A percentile compares a stretch with the other conserved stretches of the same genome.
These are phyloP conservation scores for Palythoa caribaeorum DNA, from an alignment of 92 coral and sea anemone genomes.

Conservation along the genomic window DNA sequence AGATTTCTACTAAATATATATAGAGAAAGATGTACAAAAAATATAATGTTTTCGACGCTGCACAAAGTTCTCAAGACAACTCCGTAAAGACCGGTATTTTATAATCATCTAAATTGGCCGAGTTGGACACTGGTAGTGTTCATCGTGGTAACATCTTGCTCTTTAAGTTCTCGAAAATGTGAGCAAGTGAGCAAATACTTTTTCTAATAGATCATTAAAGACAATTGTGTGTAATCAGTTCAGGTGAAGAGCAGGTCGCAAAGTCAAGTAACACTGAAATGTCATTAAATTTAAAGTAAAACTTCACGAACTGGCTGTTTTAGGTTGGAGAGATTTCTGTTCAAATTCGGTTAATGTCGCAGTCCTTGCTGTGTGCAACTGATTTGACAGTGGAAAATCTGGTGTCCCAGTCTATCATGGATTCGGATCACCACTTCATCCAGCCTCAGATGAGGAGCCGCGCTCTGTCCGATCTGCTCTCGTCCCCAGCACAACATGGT, in stretches of 20 bases:
- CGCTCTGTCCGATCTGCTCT: constrained; percentile 87
- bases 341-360: constrained; percentile 79
- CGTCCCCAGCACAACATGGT: constrained; percentile 59
- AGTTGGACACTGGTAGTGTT: neutral
- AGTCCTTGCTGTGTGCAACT: constrained; percentile 83
- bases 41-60: neutral
- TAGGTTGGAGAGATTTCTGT: constrained; percentile 79
- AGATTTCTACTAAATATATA: too few relatives aligned
- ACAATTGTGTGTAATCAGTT: neutral
- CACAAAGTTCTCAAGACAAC: neutral
- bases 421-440: constrained; percentile 5
- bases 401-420: constrained; percentile 71
- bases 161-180: too few relatives aligned
- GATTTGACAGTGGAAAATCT: constrained; percentile 88
- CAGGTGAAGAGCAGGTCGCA: neutral
- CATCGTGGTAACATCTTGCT: too few relatives aligned
- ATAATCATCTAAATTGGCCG: too few relatives aligned
- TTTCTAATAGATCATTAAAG: neutral
- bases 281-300: neutral
- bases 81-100: neutral
- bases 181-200: neutral
- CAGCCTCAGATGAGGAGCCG: constrained; percentile 77
- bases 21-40: neutral
- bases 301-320: neutral
- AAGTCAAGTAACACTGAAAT: neutral